Conservation (phyloP, 2,113 vertebrate species). For the Alosa alosa region DNA sequence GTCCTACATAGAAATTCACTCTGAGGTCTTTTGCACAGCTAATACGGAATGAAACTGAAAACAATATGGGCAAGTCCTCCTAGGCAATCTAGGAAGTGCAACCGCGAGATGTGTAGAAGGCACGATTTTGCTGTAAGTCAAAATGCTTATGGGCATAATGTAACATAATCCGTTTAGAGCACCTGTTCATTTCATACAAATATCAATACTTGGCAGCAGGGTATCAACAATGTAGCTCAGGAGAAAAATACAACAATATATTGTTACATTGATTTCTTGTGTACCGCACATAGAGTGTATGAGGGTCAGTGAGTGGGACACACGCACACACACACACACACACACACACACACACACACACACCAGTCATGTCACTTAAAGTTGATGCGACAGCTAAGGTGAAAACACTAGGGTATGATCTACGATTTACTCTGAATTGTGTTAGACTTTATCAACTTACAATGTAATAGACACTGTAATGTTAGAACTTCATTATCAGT, state of each 20-base stretch:
- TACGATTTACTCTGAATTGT: no score
- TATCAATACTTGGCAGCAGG: background rate
- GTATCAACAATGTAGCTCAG: background rate
- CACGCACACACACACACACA: no score
- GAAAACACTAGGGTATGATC: no score
- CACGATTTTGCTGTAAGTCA: background rate
- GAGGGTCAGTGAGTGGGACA: background rate
- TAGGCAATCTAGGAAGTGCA: background rate
- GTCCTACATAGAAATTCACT: background rate
- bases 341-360: background rate
- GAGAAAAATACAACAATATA: background rate
- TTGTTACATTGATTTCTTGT: background rate
- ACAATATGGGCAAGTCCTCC: background rate
- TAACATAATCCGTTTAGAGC: background rate
- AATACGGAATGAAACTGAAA: background rate
- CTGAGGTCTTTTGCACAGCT: background rate
- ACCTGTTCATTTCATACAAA: background rate
- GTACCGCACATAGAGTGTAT: background rate
- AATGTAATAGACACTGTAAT: background rate
- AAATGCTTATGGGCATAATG: background rate
- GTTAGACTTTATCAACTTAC: no score
- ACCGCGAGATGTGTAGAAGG: background rate
- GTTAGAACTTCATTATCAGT: background rate
- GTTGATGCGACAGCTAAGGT: background rate
- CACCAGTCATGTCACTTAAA: background rate